A percentile compares a stretch with the other conserved stretches of the same genome.
These are phyloP conservation scores for Mionectes olivaceus DNA, from an alignment of 2,797 vertebrate genomes.

Conservation along the genomic window DNA sequence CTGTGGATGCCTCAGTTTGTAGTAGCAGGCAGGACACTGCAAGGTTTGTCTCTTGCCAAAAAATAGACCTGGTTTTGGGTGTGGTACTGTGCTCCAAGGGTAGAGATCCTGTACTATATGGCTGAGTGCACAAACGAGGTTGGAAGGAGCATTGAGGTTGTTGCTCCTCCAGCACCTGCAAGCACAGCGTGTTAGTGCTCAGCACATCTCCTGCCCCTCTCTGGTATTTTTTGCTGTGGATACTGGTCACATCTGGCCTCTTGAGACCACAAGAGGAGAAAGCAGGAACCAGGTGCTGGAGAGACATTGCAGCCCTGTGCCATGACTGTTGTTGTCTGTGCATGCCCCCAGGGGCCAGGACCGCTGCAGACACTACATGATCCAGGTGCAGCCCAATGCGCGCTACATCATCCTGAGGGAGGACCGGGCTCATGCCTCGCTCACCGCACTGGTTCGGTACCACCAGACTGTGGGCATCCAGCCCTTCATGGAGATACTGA, in stretches of 20 bases:
- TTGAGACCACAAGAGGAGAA: not conserved
- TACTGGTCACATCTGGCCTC: not conserved
- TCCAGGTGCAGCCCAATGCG: slow-evolving; percentile 77
- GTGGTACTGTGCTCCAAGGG: not conserved
- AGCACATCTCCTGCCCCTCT: not conserved
- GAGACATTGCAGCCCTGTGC: not conserved
- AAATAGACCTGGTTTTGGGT: not conserved
- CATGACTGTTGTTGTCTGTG: not conserved
- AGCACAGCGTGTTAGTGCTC: fast-evolving
- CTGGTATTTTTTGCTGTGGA: not conserved
- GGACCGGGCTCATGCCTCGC: slow-evolving; percentile 74
- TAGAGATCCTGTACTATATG: not conserved
- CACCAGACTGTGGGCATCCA: slow-evolving; percentile 77
- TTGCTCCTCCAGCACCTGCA: not conserved
- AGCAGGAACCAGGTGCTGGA: slow-evolving; percentile 25
- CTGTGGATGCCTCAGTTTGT: not conserved
- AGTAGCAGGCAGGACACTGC: not conserved
- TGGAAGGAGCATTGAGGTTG: not conserved
- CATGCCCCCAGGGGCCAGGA: slow-evolving; percentile 44
- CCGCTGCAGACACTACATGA: slow-evolving; percentile 81
- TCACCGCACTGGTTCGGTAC: slow-evolving; percentile 71
- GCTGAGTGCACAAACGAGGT: not conserved
- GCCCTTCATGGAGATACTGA: slow-evolving; percentile 79
- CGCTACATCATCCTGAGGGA: slow-evolving; percentile 82
- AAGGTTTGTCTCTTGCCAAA: not conserved